Conservation (phyloP, 2,113 vertebrate genomes). For the Murina feae region DNA sequence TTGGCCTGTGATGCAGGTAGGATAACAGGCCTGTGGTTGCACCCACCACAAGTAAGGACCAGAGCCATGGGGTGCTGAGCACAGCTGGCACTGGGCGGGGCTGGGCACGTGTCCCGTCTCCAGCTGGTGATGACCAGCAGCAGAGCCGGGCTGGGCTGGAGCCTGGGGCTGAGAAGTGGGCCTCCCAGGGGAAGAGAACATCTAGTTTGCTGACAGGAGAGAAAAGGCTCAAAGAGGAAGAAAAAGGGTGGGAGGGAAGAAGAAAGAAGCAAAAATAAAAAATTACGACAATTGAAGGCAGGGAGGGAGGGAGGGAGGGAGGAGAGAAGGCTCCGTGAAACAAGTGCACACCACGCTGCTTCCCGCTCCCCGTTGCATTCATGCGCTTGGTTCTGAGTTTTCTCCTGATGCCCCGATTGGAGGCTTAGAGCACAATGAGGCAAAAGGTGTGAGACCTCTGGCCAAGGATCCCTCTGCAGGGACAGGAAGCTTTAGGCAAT, state of each 20-base stretch:
- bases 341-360: background rate
- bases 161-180: background rate
- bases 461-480: background rate
- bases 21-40: background rate
- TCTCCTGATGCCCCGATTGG: background rate
- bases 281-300: too few relatives aligned
- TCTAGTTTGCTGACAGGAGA: background rate
- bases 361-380: background rate
- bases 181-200: background rate
- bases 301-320: too few relatives aligned
- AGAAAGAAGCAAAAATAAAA: too few relatives aligned
- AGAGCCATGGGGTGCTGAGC: too few relatives aligned
- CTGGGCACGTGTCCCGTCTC: background rate
- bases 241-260: too few relatives aligned
- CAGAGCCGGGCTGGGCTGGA: background rate
- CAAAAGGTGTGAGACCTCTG: background rate
- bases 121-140: background rate
- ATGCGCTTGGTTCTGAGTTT: background rate
- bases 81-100: background rate
- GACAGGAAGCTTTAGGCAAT: background rate
- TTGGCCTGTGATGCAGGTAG: background rate
- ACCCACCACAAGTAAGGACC: accelerated
- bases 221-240: background rate
- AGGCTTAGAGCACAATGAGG: background rate
- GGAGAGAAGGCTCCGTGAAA: background rate